phyloP scores from a whole-genome alignment of 2,888 invertebrate species.

The Oeneis ivallda region DNA sequence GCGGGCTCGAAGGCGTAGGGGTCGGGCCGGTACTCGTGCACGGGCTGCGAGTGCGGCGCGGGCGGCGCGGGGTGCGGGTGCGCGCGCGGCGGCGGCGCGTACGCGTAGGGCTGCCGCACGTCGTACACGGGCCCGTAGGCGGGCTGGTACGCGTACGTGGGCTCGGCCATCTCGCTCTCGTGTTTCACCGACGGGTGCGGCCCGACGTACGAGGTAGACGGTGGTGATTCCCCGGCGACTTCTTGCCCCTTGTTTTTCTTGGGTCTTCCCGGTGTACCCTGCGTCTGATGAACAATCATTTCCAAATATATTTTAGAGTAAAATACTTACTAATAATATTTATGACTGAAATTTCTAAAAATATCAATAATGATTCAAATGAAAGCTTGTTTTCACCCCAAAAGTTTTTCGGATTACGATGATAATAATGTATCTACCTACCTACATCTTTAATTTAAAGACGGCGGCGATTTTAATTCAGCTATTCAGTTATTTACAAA shows the following conservation, averaged over 20 bases:
- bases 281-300: slow-evolving; percentile 50
- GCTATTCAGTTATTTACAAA: no score
- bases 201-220: slow-evolving; percentile 64
- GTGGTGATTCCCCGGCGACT: slow-evolving; percentile 59
- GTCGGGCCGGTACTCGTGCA: slow-evolving; percentile 65
- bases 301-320: background rate
- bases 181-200: slow-evolving; percentile 61
- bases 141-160: slow-evolving; percentile 57
- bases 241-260: slow-evolving; percentile 72
- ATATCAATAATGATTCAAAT: background rate
- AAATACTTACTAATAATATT: background rate
- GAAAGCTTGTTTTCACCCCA: no score
- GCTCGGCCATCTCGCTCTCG: slow-evolving; percentile 58
- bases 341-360: background rate
- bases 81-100: slow-evolving; percentile 44
- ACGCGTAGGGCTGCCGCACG: slow-evolving; percentile 45
- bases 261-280: slow-evolving; percentile 70
- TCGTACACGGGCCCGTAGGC: slow-evolving; percentile 53
- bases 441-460: no score
- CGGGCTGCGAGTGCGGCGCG: slow-evolving; percentile 48
- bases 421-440: no score
- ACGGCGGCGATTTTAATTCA: no score
- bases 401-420: no score
- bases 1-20: slow-evolving; percentile 61
- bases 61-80: slow-evolving; percentile 49